Evolutionary conservation across 2,888 invertebrate genomes (phyloP).

Genomic region (Macropis europaea): DNA sequence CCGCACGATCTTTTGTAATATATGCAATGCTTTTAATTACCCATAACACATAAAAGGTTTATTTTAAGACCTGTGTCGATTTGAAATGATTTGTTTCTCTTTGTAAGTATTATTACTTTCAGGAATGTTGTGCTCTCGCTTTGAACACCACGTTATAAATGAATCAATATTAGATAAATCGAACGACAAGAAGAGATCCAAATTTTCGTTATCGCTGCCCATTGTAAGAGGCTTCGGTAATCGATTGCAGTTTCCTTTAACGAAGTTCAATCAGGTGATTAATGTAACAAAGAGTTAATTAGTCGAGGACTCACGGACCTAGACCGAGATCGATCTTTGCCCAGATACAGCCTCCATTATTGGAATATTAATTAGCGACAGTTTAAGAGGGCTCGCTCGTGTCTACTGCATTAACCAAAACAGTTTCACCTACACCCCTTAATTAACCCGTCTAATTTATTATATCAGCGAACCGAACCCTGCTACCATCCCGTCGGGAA

Average conservation of each 20-base stretch:
- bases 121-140: too few relatives aligned
- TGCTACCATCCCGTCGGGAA: neutral
- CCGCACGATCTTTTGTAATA: too few relatives aligned
- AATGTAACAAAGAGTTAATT: slow-evolving; percentile 27
- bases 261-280: neutral
- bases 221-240: neutral
- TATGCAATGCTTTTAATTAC: too few relatives aligned
- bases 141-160: too few relatives aligned
- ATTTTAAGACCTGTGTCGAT: too few relatives aligned
- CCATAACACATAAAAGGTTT: too few relatives aligned
- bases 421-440: neutral
- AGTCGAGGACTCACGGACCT: neutral
- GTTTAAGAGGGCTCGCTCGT: slow-evolving; percentile 5
- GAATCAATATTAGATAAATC: too few relatives aligned
- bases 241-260: neutral
- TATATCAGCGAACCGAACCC: neutral
- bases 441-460: slow-evolving; percentile 8
- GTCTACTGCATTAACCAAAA: slow-evolving; percentile 6
- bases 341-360: neutral
- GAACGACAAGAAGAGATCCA: too few relatives aligned
- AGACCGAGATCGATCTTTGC: neutral
- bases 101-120: too few relatives aligned
- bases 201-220: too few relatives aligned
- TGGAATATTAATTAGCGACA: slow-evolving; percentile 35
- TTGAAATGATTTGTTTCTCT: too few relatives aligned